Conservation (phyloP, 2,888 invertebrate species). For the Tricholauxania praeusta region DNA sequence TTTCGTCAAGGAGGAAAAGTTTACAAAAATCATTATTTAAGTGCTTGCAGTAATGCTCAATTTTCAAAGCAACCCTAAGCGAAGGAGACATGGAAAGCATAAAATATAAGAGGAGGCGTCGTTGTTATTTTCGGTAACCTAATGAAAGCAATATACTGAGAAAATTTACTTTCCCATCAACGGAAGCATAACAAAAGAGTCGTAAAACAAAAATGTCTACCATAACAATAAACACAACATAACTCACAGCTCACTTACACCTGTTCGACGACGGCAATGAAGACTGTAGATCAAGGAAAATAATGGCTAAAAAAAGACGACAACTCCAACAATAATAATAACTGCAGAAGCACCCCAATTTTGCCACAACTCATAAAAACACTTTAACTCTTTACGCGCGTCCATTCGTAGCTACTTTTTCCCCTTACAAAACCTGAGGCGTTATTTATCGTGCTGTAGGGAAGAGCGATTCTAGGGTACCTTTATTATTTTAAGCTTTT, state of each 20-base stretch:
- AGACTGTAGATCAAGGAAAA: slow-evolving; percentile 20
- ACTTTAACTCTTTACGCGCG: slow-evolving; percentile 23
- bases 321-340: slow-evolving; percentile 5
- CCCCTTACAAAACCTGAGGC: too few relatives aligned
- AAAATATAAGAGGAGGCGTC: too few relatives aligned
- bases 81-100: too few relatives aligned
- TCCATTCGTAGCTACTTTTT: neutral
- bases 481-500: slow-evolving; percentile 21
- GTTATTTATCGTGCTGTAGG: too few relatives aligned
- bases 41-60: too few relatives aligned
- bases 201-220: slow-evolving; percentile 30
- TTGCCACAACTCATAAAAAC: slow-evolving; percentile 19
- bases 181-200: neutral
- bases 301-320: slow-evolving; percentile 15
- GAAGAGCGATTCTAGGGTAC: neutral
- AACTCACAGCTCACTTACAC: slow-evolving; percentile 30
- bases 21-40: too few relatives aligned
- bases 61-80: too few relatives aligned
- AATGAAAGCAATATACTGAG: too few relatives aligned
- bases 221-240: slow-evolving; percentile 32
- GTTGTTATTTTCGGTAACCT: too few relatives aligned
- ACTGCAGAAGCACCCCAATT: neutral
- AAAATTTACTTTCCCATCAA: neutral
- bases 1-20: too few relatives aligned
- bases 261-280: slow-evolving; percentile 22